Conservation (phyloP, 2,113 vertebrate species). For the Cyanoliseus patagonus region DNA sequence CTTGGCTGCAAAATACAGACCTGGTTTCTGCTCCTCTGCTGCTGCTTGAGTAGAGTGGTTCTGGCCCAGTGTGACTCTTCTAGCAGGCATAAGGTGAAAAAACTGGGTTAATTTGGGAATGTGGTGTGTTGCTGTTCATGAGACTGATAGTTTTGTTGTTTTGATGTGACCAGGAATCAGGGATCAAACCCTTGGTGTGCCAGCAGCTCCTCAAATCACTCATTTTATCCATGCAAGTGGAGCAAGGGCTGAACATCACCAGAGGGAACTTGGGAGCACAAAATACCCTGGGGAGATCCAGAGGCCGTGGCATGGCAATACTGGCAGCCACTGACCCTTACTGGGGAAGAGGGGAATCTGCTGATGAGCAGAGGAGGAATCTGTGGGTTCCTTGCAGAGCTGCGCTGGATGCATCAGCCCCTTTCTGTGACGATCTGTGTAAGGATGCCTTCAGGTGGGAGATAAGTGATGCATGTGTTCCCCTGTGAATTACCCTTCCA, state of each 20-base stretch:
- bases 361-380: neutral
- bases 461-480: fast-evolving
- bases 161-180: neutral
- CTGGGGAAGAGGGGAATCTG: neutral
- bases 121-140: fast-evolving
- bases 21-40: neutral
- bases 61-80: neutral
- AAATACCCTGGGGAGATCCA: neutral
- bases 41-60: fast-evolving
- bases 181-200: neutral
- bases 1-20: fast-evolving
- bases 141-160: neutral
- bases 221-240: fast-evolving
- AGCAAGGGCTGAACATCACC: neutral
- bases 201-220: neutral
- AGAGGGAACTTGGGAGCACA: neutral
- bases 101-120: neutral
- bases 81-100: neutral
- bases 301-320: fast-evolving
- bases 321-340: fast-evolving
- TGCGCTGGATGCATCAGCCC: neutral
- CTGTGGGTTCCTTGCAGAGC: neutral
- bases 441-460: neutral
- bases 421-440: neutral
- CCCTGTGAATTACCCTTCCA: neutral